Evolutionary conservation across 1,140 invertebrate genomes (phyloP).

Genomic region (Papilio aristodemus): DNA sequence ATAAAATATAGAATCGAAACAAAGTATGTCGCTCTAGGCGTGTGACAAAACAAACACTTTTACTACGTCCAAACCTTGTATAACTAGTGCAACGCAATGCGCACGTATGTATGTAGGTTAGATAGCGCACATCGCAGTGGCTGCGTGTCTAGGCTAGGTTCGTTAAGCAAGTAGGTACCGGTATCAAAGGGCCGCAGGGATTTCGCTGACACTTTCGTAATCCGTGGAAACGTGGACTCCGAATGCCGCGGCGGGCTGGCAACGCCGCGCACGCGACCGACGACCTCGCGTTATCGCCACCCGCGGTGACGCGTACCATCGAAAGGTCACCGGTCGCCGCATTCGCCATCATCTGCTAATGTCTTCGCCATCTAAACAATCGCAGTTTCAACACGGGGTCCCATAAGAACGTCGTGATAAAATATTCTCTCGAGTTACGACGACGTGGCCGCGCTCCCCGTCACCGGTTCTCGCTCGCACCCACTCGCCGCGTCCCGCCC

Average conservation of each 20-base stretch:
- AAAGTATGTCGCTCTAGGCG: background rate
- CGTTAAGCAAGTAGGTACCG: slow-evolving; percentile 50
- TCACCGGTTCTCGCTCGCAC: slow-evolving; percentile 53
- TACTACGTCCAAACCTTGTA: slow-evolving; percentile 16
- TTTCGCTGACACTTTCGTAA: slow-evolving; percentile 70
- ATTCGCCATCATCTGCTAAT: slow-evolving; percentile 51
- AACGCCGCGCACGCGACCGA: slow-evolving; percentile 70
- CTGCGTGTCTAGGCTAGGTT: slow-evolving; percentile 54
- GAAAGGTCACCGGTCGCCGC: slow-evolving; percentile 68
- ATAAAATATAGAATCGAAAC: slow-evolving; percentile 12
- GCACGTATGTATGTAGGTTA: slow-evolving; percentile 51
- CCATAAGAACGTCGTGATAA: slow-evolving; percentile 66
- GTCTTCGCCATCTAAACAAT: slow-evolving; percentile 64
- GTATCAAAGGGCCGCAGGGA: slow-evolving; percentile 54
- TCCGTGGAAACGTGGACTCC: slow-evolving; percentile 61
- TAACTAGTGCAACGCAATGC: slow-evolving; percentile 26
- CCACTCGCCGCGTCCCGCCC: slow-evolving; percentile 53
- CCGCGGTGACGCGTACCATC: slow-evolving; percentile 60
- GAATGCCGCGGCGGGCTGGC: slow-evolving; percentile 61
- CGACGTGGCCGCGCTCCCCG: slow-evolving; percentile 56
- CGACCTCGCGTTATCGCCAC: slow-evolving; percentile 73
- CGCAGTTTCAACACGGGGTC: slow-evolving; percentile 57
- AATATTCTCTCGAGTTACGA: slow-evolving; percentile 57
- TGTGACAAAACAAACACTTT: slow-evolving; percentile 28
- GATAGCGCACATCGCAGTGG: slow-evolving; percentile 41